phyloP scores from a whole-genome alignment of 1,140 invertebrate genomes.

The Lucilia cuprina region DNA sequence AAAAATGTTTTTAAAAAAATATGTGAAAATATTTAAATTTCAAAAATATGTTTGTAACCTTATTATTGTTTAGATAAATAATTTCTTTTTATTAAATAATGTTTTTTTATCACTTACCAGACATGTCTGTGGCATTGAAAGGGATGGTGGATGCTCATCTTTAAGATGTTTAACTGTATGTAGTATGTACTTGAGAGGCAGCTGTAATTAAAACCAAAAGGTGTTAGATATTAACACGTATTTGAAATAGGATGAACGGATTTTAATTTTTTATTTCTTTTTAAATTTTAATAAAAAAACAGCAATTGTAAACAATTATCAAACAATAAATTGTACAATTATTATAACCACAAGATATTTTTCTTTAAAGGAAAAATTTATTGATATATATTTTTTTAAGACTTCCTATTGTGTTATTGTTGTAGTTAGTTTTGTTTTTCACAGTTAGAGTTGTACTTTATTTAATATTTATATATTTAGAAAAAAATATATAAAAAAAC shows the following conservation, averaged over 20 bases:
- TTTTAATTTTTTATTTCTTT: neutral
- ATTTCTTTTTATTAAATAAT: neutral
- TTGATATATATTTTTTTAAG: neutral
- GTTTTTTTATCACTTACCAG: constrained; percentile 22
- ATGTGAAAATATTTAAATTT: constrained; percentile 21
- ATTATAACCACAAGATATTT: neutral
- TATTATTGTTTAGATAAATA: neutral
- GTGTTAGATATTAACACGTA: constrained; percentile 28
- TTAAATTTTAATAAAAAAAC: constrained; percentile 16
- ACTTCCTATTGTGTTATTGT: neutral
- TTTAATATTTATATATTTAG: too few species aligned
- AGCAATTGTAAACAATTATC: constrained; percentile 13
- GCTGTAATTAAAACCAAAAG: constrained; percentile 22
- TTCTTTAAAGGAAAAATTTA: neutral
- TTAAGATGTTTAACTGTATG: neutral
- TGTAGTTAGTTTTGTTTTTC: neutral
- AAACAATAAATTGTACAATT: neutral
- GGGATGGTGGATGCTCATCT: neutral
- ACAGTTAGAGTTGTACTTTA: too few species aligned
- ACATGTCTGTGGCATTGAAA: neutral
- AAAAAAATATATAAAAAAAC: too few species aligned
- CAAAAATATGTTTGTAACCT: constrained; percentile 1
- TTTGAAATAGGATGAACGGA: constrained; percentile 15
- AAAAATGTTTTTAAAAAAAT: neutral
- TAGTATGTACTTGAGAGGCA: neutral